These are phyloP conservation scores for Atethmia centrago DNA, from an alignment of 2,888 invertebrate species.

Conservation along the genomic window DNA sequence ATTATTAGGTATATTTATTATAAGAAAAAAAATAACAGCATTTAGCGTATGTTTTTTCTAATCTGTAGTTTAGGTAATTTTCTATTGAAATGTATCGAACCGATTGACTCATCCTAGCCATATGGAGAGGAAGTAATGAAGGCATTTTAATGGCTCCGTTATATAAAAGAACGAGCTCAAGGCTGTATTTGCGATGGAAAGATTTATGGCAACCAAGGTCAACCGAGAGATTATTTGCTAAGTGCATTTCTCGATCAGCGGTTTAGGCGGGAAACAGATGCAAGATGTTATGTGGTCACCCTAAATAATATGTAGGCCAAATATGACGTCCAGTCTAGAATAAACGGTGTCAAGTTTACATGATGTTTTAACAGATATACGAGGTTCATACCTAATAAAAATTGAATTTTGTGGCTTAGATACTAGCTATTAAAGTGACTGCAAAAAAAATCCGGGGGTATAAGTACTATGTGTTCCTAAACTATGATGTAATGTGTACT, in stretches of 20 bases:
- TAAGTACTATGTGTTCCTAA: neutral
- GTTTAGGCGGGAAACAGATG: conserved; percentile 71
- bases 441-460: neutral
- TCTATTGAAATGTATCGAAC: conserved; percentile 46
- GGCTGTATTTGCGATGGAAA: conserved; percentile 73
- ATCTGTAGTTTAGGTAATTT: conserved; percentile 7
- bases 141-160: conserved; percentile 77
- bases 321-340: conserved; percentile 50
- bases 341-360: conserved; percentile 52
- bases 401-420: neutral
- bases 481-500: too few relatives aligned
- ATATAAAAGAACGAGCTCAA: conserved; percentile 80
- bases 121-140: conserved; percentile 82
- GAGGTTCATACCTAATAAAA: neutral
- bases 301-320: conserved; percentile 46
- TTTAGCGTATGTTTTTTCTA: too few relatives aligned
- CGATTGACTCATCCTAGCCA: conserved; percentile 76
- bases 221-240: conserved; percentile 69
- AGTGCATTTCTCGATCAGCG: conserved; percentile 71
- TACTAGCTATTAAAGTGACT: neutral
- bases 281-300: conserved; percentile 55
- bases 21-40: too few relatives aligned
- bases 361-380: neutral
- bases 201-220: conserved; percentile 77
- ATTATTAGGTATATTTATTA: too few relatives aligned